These are phyloP conservation scores for Perognathus longimembris DNA, from an alignment of 2,113 vertebrate genomes.

Conservation along the genomic window DNA sequence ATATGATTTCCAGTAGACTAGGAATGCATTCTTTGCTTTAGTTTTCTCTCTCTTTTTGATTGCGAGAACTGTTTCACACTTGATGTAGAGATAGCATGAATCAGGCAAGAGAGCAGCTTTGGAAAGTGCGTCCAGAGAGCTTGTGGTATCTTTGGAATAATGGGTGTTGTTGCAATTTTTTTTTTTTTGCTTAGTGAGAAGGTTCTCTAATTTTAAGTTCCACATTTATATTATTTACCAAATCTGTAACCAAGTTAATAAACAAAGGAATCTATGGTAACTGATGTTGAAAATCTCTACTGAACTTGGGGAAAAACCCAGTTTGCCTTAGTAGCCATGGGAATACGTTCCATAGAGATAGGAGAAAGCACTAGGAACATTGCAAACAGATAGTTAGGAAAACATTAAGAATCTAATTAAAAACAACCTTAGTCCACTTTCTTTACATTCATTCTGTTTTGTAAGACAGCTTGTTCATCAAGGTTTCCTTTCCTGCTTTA, in stretches of 20 bases:
- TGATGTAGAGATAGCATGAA: not conserved
- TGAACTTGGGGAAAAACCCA: not conserved
- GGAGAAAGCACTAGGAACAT: not conserved
- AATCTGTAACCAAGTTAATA: not conserved
- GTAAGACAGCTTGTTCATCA: not conserved
- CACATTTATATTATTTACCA: slow-evolving; percentile 19
- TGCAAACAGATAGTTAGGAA: not conserved
- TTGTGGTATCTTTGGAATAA: not conserved
- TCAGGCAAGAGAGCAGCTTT: not conserved
- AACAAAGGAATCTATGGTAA: slow-evolving; percentile 29
- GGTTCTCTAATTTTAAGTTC: not conserved
- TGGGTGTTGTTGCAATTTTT: not conserved
- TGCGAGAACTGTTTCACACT: not conserved
- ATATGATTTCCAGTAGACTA: not conserved
- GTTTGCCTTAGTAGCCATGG: not conserved
- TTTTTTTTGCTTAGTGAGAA: not conserved
- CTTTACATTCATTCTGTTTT: not conserved
- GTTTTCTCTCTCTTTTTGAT: not conserved
- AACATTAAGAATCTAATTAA: not conserved
- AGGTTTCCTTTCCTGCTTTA: not conserved
- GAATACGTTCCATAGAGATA: not conserved
- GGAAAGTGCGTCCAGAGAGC: not conserved
- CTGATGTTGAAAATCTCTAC: not conserved
- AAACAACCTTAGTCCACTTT: not conserved
- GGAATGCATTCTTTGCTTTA: not conserved